phyloP scores from a whole-genome alignment of 2,113 vertebrate genomes.

The Butorides virescens region DNA sequence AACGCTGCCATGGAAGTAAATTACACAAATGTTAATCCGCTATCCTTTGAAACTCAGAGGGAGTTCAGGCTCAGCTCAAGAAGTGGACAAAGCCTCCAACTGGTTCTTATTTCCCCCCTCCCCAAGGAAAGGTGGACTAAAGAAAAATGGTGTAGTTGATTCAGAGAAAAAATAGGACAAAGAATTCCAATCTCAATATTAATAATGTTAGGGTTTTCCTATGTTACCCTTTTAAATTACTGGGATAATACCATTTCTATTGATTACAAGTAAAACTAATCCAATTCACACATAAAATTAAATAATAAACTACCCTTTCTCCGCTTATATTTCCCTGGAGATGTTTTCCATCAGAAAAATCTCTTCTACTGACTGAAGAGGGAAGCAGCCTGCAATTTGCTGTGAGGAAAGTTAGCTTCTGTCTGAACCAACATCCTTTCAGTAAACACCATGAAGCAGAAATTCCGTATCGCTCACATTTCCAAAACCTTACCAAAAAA shows the following conservation, averaged over 20 bases:
- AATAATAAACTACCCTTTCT: background rate
- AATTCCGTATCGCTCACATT: background rate
- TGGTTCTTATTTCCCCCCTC: background rate
- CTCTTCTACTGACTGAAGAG: conserved; percentile 60
- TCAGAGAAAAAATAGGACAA: background rate
- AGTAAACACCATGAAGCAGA: conserved; percentile 34
- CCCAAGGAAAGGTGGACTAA: background rate
- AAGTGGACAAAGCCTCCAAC: background rate
- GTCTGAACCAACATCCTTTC: conserved; percentile 44
- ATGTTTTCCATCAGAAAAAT: conserved; percentile 51
- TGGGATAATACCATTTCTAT: background rate
- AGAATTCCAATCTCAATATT: background rate
- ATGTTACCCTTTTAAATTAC: background rate
- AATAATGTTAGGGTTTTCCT: background rate
- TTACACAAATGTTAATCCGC: background rate
- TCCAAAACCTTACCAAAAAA: conserved; percentile 41
- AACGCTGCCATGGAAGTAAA: background rate
- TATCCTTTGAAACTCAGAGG: background rate
- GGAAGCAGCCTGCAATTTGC: conserved; percentile 42
- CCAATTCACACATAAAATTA: background rate
- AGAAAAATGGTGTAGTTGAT: background rate
- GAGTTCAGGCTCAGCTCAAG: background rate
- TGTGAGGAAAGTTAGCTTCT: conserved; percentile 63
- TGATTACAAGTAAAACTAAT: background rate
- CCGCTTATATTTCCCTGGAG: background rate